A percentile compares a stretch with the other conserved stretches of the same genome.
phyloP scores from a whole-genome alignment of 53 echinoderm and acorn worm genomes.

The Arbacia lixula region DNA sequence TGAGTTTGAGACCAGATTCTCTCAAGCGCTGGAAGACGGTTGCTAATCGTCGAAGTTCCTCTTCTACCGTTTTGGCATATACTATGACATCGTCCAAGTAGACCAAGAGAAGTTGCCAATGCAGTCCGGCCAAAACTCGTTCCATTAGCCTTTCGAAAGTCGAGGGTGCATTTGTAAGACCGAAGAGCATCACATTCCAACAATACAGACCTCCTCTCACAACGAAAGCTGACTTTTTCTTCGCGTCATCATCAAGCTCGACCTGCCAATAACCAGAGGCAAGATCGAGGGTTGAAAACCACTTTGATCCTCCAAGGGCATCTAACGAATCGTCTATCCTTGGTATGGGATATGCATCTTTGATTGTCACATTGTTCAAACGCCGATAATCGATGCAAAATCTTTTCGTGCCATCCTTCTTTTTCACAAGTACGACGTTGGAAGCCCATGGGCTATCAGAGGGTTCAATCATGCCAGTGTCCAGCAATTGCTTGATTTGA shows the following conservation, averaged over 20 bases:
- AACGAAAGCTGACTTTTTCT: slow-evolving; percentile 59
- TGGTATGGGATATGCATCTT: slow-evolving; percentile 65
- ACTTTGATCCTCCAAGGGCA: slow-evolving; percentile 56
- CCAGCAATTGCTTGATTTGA: slow-evolving; percentile 23
- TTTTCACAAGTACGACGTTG: slow-evolving; percentile 53
- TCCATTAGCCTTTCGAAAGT: slow-evolving; percentile 67
- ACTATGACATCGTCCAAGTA: slow-evolving; percentile 62
- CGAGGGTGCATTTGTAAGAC: slow-evolving; percentile 55
- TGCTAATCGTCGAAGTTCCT: neutral
- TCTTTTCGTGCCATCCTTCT: slow-evolving; percentile 63
- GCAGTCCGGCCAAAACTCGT: slow-evolving; percentile 58
- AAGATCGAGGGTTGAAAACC: slow-evolving; percentile 70
- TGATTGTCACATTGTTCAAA: slow-evolving; percentile 62
- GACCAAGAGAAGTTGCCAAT: slow-evolving; percentile 54
- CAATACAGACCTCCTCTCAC: slow-evolving; percentile 61
- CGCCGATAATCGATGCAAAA: slow-evolving; percentile 66
- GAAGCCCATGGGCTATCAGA: slow-evolving; percentile 69
- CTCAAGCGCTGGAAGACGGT: slow-evolving; percentile 5
- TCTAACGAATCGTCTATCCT: slow-evolving; percentile 62
- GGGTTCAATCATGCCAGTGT: slow-evolving; percentile 46
- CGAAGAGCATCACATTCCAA: slow-evolving; percentile 68
- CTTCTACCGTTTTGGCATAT: neutral
- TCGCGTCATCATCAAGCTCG: slow-evolving; percentile 53
- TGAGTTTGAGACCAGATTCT: slow-evolving; percentile 28
- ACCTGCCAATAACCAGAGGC: slow-evolving; percentile 66